Conservation (phyloP, 1,140 invertebrate genomes). For the Drosophila equinoxialis region DNA sequence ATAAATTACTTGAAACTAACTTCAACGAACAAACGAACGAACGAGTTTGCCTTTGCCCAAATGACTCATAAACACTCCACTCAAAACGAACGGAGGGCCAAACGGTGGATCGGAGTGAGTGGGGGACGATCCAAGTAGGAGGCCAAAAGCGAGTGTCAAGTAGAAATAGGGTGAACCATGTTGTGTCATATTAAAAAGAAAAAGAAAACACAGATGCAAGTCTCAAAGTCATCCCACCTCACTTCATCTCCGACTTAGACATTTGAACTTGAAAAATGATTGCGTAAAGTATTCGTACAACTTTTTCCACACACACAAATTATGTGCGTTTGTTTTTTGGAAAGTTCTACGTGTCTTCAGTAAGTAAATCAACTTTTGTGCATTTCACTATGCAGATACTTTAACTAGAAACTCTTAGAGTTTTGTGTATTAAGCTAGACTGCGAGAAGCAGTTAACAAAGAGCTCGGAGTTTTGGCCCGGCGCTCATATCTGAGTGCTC, state of each 20-base stretch:
- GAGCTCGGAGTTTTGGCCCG: not conserved
- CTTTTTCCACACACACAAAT: constrained; percentile 1
- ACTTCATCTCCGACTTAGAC: constrained; percentile 2
- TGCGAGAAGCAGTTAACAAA: constrained; percentile 4
- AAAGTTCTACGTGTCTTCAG: not conserved
- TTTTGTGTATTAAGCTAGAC: not conserved
- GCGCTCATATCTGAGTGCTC: not conserved
- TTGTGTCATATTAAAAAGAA: not conserved
- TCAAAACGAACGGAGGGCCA: not conserved
- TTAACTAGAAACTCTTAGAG: not conserved
- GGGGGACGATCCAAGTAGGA: constrained; percentile 10
- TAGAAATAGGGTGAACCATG: constrained; percentile 55
- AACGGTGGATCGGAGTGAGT: not conserved
- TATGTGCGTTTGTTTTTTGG: not conserved
- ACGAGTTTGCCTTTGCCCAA: constrained; percentile 67
- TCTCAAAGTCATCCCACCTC: not conserved
- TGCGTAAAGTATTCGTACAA: constrained; percentile 9
- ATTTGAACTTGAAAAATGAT: constrained; percentile 45
- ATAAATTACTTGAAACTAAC: constrained; percentile 72
- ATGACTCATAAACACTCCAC: constrained; percentile 70
- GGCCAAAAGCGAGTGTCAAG: constrained; percentile 55
- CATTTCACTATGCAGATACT: not conserved
- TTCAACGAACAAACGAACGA: constrained; percentile 21
- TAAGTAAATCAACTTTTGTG: not conserved
- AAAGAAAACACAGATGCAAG: constrained; percentile 6